These are phyloP conservation scores for Ylistrum balloti DNA, from an alignment of 1,140 invertebrate species.

Conservation along the genomic window DNA sequence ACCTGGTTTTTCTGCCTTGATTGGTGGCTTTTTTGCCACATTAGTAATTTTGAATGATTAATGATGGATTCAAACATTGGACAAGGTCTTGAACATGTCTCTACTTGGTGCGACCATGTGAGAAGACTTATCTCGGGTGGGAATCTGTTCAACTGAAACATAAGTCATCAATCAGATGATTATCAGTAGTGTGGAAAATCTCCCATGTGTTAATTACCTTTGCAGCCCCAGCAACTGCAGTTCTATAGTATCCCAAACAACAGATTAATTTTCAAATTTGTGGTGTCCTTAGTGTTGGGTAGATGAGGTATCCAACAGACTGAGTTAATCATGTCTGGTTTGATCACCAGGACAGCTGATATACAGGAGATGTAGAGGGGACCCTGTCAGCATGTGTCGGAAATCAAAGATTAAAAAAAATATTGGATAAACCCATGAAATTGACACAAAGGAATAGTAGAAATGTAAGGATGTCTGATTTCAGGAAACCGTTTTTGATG, in stretches of 20 bases:
- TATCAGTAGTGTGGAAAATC: slow-evolving; percentile 44
- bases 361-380: too few species aligned
- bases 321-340: too few species aligned
- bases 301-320: too few species aligned
- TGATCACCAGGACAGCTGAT: too few species aligned
- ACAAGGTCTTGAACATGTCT: slow-evolving; percentile 1
- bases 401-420: background rate
- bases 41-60: slow-evolving; percentile 36
- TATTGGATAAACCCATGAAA: background rate
- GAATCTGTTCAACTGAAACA: slow-evolving; percentile 41
- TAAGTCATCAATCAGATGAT: slow-evolving; percentile 44
- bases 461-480: background rate
- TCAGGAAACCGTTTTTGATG: background rate
- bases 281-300: too few species aligned
- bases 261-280: background rate
- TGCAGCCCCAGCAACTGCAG: background rate
- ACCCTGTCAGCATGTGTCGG: too few species aligned
- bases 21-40: background rate
- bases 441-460: background rate
- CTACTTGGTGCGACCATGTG: background rate
- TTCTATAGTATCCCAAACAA: slow-evolving; percentile 3
- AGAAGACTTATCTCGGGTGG: background rate
- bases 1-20: background rate
- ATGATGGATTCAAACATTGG: background rate
- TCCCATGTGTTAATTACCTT: slow-evolving; percentile 44